Conservation (phyloP, 2,113 vertebrate genomes). For the Dasyprocta punctata region DNA sequence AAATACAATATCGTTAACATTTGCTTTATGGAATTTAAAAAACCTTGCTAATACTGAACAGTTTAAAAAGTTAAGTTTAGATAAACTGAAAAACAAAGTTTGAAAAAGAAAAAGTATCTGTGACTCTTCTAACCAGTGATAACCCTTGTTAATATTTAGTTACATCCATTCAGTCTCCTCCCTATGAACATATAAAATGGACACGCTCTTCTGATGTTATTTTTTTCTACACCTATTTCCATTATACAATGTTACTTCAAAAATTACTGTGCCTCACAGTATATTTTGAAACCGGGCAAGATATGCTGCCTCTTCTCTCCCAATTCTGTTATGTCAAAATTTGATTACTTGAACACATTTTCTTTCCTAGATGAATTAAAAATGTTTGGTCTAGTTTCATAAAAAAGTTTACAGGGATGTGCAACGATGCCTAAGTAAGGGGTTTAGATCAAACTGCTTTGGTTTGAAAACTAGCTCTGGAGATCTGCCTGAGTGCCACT, state of each 20-base stretch:
- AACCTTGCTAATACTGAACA: background rate
- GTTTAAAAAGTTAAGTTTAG: conserved; percentile 1
- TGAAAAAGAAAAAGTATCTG: background rate
- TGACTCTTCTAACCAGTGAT: background rate
- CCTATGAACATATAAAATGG: background rate
- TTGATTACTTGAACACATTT: conserved; percentile 12
- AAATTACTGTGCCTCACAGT: background rate
- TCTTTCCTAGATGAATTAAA: background rate
- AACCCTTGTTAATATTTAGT: background rate
- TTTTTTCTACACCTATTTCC: background rate
- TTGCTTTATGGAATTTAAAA: background rate
- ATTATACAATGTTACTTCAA: background rate
- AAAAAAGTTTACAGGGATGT: background rate
- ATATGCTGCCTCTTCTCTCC: background rate
- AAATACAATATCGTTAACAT: conserved; percentile 3
- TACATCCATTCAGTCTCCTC: background rate
- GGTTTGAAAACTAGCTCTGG: background rate
- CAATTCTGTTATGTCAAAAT: conserved; percentile 18
- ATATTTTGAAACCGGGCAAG: background rate
- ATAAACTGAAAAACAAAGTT: conserved; percentile 10
- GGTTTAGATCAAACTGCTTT: background rate
- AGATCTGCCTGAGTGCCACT: no score
- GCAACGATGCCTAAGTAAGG: background rate
- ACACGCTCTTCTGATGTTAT: background rate
- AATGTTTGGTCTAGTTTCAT: conserved; percentile 1